phyloP scores from a whole-genome alignment of 2,797 vertebrate genomes.

The Anas flavirostris region DNA sequence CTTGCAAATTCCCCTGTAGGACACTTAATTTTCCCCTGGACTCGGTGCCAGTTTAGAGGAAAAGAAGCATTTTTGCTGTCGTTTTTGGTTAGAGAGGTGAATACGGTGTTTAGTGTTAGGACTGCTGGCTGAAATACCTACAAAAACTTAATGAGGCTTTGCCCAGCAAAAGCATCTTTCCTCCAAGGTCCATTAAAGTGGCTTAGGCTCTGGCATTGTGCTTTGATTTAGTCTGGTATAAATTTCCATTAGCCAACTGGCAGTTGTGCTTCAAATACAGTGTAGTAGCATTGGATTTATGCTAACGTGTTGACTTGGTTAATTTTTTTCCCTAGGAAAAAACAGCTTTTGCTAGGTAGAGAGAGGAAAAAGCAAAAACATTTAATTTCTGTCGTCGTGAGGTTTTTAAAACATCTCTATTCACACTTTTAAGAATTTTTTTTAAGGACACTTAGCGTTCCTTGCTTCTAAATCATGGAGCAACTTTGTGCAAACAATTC shows the following conservation, averaged over 20 bases:
- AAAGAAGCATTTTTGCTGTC: background rate
- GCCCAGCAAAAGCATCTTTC: background rate
- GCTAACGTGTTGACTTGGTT: background rate
- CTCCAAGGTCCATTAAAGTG: background rate
- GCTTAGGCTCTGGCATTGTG: background rate
- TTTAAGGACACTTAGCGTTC: constrained; percentile 26
- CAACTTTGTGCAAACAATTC: constrained; percentile 4
- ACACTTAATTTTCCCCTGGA: background rate
- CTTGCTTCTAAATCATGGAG: constrained; percentile 10
- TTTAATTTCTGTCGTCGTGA: background rate
- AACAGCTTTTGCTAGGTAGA: background rate
- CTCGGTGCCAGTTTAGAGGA: rapidly evolving
- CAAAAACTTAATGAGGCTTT: background rate
- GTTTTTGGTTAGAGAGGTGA: background rate
- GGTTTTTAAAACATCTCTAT: background rate
- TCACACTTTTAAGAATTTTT: background rate
- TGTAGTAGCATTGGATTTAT: background rate
- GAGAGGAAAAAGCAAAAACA: background rate
- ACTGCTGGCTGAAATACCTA: background rate
- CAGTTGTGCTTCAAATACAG: background rate
- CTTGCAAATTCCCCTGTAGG: rapidly evolving
- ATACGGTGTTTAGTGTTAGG: background rate
- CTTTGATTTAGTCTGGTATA: background rate
- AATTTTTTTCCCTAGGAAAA: background rate
- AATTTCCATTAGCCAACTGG: background rate